These are phyloP conservation scores for Nomada fabriciana DNA, from an alignment of 2,888 invertebrate genomes.

Conservation along the genomic window DNA sequence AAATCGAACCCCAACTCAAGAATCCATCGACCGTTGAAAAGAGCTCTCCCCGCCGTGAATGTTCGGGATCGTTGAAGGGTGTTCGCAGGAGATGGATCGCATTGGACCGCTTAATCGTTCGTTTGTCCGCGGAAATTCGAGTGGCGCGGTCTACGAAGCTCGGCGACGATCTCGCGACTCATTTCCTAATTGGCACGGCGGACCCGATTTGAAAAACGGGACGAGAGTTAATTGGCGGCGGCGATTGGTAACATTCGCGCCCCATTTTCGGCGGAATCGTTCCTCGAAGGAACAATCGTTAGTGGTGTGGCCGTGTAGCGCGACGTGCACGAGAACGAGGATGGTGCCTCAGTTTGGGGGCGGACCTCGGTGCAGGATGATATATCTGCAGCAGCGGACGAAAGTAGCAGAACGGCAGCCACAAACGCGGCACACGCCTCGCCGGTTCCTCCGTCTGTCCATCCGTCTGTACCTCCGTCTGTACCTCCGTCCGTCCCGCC, in stretches of 20 bases:
- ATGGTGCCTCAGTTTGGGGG: conserved; percentile 59
- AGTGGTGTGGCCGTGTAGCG: conserved; percentile 48
- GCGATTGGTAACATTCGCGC: conserved; percentile 37
- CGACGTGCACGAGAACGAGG: conserved; percentile 52
- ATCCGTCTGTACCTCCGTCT: neutral
- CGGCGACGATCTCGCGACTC: neutral
- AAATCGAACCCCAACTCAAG: neutral
- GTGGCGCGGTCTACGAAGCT: neutral
- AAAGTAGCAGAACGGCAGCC: conserved; percentile 14
- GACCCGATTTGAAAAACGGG: conserved; percentile 18
- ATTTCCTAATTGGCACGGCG: conserved; percentile 19
- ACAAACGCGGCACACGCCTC: conserved; percentile 13
- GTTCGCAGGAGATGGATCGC: neutral
- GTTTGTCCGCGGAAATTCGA: conserved; percentile 1
- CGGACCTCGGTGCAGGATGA: conserved; percentile 59
- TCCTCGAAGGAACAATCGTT: conserved; percentile 64
- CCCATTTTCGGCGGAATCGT: conserved; percentile 54
- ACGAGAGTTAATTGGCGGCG: conserved; percentile 19
- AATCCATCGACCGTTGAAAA: neutral
- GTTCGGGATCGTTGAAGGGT: neutral
- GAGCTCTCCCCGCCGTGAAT: no score
- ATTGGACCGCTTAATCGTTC: neutral
- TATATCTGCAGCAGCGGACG: conserved; percentile 55
- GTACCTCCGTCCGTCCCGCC: neutral
- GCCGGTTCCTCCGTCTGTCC: neutral